A percentile compares a stretch with the other conserved stretches of the same genome.
Conservation (phyloP, 2,113 vertebrate species). For the Rhizomys pruinosus region DNA sequence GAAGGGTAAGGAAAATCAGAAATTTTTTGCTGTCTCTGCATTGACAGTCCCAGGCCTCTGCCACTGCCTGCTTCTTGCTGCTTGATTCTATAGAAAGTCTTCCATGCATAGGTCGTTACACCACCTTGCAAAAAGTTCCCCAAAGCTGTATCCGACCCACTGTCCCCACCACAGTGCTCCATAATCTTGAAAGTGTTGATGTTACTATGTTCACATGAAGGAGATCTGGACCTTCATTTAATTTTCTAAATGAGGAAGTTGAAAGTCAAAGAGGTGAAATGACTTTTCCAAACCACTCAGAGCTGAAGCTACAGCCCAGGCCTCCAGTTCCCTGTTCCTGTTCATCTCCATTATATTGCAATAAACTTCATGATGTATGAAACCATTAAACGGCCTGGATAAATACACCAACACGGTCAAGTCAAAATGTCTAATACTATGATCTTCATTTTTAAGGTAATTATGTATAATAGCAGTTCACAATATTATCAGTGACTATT, state of each 20-base stretch:
- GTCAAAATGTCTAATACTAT: background rate
- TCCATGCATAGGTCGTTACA: too few relatives aligned
- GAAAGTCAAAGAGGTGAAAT: background rate
- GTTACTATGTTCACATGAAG: background rate
- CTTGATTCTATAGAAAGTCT: background rate
- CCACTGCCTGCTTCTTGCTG: background rate
- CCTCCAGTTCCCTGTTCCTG: background rate
- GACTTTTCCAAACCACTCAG: background rate
- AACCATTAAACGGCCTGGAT: background rate
- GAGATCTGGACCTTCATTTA: background rate
- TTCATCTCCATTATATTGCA: background rate
- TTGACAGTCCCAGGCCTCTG: background rate
- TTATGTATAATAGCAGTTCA: background rate
- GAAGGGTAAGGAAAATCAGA: background rate
- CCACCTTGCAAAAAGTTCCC: background rate
- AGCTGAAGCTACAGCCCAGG: background rate
- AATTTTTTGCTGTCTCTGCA: background rate
- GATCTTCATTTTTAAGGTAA: background rate
- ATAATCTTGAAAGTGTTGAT: background rate
- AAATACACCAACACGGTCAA: background rate
- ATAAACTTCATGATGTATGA: background rate
- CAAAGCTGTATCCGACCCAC: background rate
- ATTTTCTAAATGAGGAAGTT: constrained; percentile 3
- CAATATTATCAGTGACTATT: background rate
- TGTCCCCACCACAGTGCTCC: background rate